Evolutionary conservation across 2,888 invertebrate genomes (phyloP), one percentile per base, ranked within the genome.

Genomic region (Agrotis exclamationis): DNA sequence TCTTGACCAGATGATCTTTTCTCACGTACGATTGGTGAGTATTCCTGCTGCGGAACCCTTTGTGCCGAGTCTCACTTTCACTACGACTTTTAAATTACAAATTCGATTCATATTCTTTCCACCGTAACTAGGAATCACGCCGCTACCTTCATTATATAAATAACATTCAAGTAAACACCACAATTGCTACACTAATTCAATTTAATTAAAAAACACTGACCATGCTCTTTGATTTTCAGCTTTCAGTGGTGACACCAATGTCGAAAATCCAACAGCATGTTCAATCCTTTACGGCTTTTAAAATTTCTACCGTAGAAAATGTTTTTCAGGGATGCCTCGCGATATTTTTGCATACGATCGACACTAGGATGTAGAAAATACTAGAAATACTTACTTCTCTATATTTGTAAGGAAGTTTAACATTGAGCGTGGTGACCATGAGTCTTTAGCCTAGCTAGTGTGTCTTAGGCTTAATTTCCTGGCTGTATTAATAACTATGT

Each of bases 361-460:
- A 53, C 44, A 75, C 51, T 80, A 80, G 47, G 76, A 48, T 76
- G 80, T 80, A 80, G 62, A 67, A 65, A 74, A 68, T 51, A 67
- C 57, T 80, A 67, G 33, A 80, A 80, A 75, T 80, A 76, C 80
- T 80, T 79, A 79, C 16, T 13, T 80, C n/a, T 14, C 56, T 80
- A 75, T 75, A 80, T 47, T 75, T 80, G 57, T 57, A 56, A 60
- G 60, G 47, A 67, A 75, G 60, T 78, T 73, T 7, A 67, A 62
- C 54, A 53, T 84, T 65, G 80, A 76, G 80, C 76, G 59, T 39
- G 22, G 33, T 33, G 67, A 80, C 56, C 56, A 70, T 24, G 39
- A 60, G 50, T 66, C 22, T 65, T 22, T 33, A 57, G 47, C 11
- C 16, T 28, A 74, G 16, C 24, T 14, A 47, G 45, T 56, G 22